These are phyloP conservation scores for Lamellibrachia satsuma DNA, from an alignment of 2,888 invertebrate genomes.

Conservation along the genomic window DNA sequence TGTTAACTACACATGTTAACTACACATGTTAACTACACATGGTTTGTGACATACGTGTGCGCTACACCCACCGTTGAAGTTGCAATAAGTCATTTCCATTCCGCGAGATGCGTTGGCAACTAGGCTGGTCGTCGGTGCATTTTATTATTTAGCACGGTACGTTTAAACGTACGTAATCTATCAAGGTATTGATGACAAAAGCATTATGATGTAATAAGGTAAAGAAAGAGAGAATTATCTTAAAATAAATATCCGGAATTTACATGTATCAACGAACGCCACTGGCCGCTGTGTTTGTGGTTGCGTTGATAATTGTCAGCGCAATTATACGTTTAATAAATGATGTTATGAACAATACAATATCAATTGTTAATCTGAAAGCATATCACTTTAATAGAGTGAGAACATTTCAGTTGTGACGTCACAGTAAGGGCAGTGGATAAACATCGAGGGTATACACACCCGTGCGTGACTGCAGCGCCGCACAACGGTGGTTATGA, in stretches of 20 bases:
- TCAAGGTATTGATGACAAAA: neutral
- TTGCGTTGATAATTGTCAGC: neutral
- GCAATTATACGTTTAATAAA: neutral
- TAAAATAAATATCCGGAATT: neutral
- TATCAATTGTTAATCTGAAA: neutral
- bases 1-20: neutral
- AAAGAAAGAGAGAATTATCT: neutral
- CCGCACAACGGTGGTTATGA: neutral
- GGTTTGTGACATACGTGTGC: neutral
- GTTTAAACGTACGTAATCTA: neutral
- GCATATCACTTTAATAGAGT: neutral
- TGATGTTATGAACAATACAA: neutral
- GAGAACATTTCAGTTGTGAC: neutral
- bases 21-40: neutral
- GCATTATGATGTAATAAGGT: neutral
- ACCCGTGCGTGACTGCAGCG: neutral
- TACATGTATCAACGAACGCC: neutral
- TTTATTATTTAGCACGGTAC: neutral
- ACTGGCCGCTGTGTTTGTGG: neutral
- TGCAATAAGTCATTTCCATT: neutral
- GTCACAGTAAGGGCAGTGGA: neutral
- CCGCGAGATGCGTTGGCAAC: neutral
- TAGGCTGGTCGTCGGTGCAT: neutral
- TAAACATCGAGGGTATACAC: neutral
- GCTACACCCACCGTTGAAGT: neutral